Evolutionary conservation across 2,113 vertebrate species (phyloP).

Genomic region (Pholis gunnellus): DNA sequence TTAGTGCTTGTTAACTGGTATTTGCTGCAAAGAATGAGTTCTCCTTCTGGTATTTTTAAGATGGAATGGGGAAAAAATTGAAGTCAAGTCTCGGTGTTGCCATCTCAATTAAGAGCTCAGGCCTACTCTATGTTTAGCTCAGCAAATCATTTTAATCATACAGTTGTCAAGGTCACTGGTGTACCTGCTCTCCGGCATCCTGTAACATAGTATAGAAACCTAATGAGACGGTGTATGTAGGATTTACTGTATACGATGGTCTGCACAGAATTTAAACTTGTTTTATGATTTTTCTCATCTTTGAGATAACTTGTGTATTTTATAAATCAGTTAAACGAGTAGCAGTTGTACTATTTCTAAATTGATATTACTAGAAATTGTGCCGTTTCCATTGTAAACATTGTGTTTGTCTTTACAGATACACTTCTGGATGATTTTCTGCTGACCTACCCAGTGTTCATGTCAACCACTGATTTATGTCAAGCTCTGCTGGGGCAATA

Average conservation of each 20-base stretch:
- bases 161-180: constrained; percentile 30
- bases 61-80: constrained; percentile 1
- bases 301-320: background rate
- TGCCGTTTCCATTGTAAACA: background rate
- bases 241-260: background rate
- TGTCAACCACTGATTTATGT: constrained; percentile 96
- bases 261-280: background rate
- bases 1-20: constrained; percentile 30
- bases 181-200: constrained; percentile 24
- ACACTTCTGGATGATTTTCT: constrained; percentile 96
- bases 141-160: constrained; percentile 55
- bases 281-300: background rate
- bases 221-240: constrained; percentile 23
- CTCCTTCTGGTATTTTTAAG: constrained; percentile 27
- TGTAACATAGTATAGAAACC: constrained; percentile 1
- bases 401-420: constrained; percentile 83
- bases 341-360: background rate
- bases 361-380: background rate
- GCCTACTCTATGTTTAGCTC: constrained; percentile 10
- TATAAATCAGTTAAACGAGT: background rate
- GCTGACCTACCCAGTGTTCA: constrained; percentile 96
- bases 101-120: constrained; percentile 26
- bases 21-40: constrained; percentile 30
- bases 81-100: background rate
- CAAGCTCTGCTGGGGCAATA: constrained; percentile 97